Evolutionary conservation across 2,113 vertebrate genomes (phyloP), one percentile per base, ranked within the genome.

Genomic region (Kryptolebias marmoratus): DNA sequence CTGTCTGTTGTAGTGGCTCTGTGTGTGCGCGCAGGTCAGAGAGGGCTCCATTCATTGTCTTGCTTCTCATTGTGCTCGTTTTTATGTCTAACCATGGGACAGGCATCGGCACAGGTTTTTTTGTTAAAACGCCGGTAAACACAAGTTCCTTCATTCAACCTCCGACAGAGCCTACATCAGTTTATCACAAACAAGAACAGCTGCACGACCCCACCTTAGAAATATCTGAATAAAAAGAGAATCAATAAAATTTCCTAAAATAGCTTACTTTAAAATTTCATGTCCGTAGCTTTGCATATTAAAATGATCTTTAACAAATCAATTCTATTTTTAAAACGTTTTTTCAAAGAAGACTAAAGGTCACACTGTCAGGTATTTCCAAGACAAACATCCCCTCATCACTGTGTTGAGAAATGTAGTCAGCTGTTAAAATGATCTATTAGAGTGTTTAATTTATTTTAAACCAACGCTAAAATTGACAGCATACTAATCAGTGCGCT

Each of bases 61-160:
- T 47, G 52, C 76, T 59, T 58, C 39, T 72, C 64, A 1, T 88
- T 90, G 87, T 91, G 87, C 88, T 91, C 77, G 1, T 89, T 81
- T 82, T 71, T 69, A 64, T n/a, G 31, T 87, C 87, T 88, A 89
- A 89, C 85, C 86, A 90, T 86, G 86, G 72, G 71, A 52, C 18
- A 75, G 79, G 72, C 80, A 66, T 79, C 77, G 55, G 68, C 32
- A 80, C 74, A 45, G n/a, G 50, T n/a, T 65, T 80, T 76, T 22
- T 22, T 22, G 22, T 22, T 22, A n/a, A 44, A 64, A 68, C 55
- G 68, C 52, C 65, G n/a, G 32, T 77, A 84, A 80, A 81, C 68
- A 71, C 36, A 60, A 79, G 79, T 67, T 55, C 69, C 39, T n/a
- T 44, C 71, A 31, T 55, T 61, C 66, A 49, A 15, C 42, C 49